phyloP scores from a whole-genome alignment of 2,797 vertebrate species.

The Margarornis squamiger region DNA sequence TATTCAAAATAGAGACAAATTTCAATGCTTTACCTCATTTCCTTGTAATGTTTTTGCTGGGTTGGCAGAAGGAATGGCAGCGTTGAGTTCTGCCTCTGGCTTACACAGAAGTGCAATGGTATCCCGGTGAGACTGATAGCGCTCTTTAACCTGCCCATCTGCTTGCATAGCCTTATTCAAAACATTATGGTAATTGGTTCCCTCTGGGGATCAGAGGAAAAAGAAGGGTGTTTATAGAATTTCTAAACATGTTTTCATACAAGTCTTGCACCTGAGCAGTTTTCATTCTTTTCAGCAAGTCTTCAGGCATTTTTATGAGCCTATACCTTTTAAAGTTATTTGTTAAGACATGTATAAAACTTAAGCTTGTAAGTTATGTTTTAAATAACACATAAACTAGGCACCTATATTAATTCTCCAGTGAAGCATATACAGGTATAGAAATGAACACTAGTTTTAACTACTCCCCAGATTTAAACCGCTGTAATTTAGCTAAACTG shows the following conservation, averaged over 20 bases:
- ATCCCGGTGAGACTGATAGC: constrained; percentile 89
- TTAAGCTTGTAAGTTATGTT: background rate
- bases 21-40: constrained; percentile 85
- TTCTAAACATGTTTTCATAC: background rate
- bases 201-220: constrained; percentile 80
- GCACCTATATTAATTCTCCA: background rate
- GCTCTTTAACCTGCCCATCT: constrained; percentile 92
- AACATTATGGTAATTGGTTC: constrained; percentile 83
- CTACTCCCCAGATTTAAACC: background rate
- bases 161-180: constrained; percentile 92
- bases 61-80: constrained; percentile 96
- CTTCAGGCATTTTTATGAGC: background rate
- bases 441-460: background rate
- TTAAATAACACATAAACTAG: background rate
- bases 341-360: background rate
- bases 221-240: fast-evolving
- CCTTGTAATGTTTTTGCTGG: constrained; percentile 96
- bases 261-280: background rate
- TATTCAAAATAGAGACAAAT: background rate
- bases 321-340: background rate
- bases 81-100: constrained; percentile 87
- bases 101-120: constrained; percentile 94
- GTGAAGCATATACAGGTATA: background rate
- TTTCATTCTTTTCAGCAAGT: background rate
- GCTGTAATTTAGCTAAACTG: background rate